Percentiles rank a stretch among this genome's conserved stretches.
Conservation (phyloP, 1,140 invertebrate species). For the Aphaenogaster ashmeadi region DNA sequence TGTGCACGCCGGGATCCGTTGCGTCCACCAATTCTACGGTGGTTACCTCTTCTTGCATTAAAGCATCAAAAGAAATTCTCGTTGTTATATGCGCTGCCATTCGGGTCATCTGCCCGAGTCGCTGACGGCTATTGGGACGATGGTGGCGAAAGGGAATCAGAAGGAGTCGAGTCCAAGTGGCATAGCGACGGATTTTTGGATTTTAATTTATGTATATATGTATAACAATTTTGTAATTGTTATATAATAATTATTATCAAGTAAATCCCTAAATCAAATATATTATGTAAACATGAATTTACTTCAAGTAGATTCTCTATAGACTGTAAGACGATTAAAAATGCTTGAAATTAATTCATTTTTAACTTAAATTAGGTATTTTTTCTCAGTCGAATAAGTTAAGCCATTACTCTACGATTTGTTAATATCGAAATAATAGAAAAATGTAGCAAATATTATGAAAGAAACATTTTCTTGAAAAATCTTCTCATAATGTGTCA, state of each 20-base stretch:
- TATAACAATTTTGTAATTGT: not conserved
- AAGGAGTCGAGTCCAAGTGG: not conserved
- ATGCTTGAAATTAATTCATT: not conserved
- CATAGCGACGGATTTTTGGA: not conserved
- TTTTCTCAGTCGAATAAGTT: not conserved
- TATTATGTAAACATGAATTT: not conserved
- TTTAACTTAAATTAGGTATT: not conserved
- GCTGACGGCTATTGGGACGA: not conserved
- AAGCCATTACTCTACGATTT: not conserved
- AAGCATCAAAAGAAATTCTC: constrained; percentile 82
- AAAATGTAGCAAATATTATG: not conserved
- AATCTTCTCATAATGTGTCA: not conserved
- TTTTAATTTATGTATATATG: not conserved
- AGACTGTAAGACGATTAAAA: not conserved
- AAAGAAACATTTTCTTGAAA: not conserved
- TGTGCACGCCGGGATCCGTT: constrained; percentile 83
- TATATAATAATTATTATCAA: not conserved
- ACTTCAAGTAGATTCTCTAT: not conserved
- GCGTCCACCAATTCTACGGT: constrained; percentile 85
- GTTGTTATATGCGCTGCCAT: constrained; percentile 64
- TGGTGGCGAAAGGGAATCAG: not conserved
- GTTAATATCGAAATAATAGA: not conserved
- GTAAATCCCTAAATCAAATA: not conserved
- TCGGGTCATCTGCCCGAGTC: not conserved
- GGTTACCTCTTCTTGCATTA: constrained; percentile 84